These are phyloP conservation scores for Grallaria varia DNA, from an alignment of 2,113 vertebrate species.

Conservation along the genomic window DNA sequence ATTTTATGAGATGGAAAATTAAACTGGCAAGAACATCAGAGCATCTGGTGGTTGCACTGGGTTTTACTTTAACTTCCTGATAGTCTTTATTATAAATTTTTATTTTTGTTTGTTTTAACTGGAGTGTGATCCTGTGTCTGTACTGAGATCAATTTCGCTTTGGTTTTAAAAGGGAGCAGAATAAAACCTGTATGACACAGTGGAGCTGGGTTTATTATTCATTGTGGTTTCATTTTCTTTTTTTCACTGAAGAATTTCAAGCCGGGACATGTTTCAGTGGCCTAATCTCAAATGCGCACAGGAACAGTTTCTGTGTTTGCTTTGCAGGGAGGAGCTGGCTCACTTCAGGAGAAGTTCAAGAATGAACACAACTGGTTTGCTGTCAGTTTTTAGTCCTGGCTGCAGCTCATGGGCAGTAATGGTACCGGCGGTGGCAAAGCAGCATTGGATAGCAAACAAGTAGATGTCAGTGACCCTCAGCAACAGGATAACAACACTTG, in stretches of 20 bases:
- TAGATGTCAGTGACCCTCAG: background rate
- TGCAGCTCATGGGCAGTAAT: background rate
- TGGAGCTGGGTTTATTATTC: background rate
- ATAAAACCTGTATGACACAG: background rate
- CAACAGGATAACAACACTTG: background rate
- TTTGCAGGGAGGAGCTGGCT: conserved; percentile 49
- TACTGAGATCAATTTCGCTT: background rate
- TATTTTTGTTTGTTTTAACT: background rate
- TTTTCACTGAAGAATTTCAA: conserved; percentile 41
- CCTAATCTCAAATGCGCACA: background rate
- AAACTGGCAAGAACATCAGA: background rate
- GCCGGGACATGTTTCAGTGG: conserved; percentile 33
- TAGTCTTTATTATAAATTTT: background rate
- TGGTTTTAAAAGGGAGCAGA: background rate
- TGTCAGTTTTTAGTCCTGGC: background rate
- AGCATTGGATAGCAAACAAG: background rate
- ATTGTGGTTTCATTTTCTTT: conserved; percentile 43
- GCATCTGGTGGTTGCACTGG: background rate
- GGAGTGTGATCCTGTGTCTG: background rate
- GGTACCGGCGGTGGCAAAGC: background rate
- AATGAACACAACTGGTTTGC: background rate
- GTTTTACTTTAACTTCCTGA: background rate
- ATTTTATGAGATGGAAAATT: background rate
- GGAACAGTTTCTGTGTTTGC: conserved; percentile 19
- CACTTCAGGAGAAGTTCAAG: background rate